Evolutionary conservation across 2,113 vertebrate genomes (phyloP), one percentile per base, ranked within the genome.

Genomic region (Orientallactaga bullata): DNA sequence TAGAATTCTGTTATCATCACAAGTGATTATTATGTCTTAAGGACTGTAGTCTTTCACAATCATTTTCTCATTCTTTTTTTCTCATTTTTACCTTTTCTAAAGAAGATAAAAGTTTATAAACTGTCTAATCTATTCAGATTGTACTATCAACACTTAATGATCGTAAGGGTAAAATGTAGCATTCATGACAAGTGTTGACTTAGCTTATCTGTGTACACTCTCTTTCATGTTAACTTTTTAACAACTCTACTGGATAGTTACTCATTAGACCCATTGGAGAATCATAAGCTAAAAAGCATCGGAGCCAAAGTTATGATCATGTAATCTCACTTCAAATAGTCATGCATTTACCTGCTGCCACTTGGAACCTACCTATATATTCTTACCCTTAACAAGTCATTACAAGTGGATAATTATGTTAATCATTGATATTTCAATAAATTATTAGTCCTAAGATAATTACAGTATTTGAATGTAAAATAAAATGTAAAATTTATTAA

Each of bases 21-120:
- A 35, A 42, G 13, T 30, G 7, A 3, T 89, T 69, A 61, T 63
- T 93, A 42, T 78, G 30, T 77, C 20, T 89, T 55, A 77, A 35
- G 73, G 35, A 58, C 73, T 72, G 2, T 65, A 51, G 30, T 81
- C 3, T 35, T 79, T 72, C 51, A 42, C 77, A 42, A 88, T 93
- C 69, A 39, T 79, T 93, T 95, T 91, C 47, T 94, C 60, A 47
- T 88, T 73, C 28, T 66, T 63, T 47, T 79, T 93, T 95, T 91
- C 47, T 94, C 60, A 58, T 88, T 77, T 28, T 66, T 63, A 73
- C 11, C 37, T 91, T 85, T 93, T 89, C 65, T 28, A 91, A 35
- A 93, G 55, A 61, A 15, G 28, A 5, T 95, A 5, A 60, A 81
- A 73, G 35, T 86, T 87, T 94, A 69, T 78, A 89, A 51, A 78